Conservation (phyloP, 2,113 vertebrate genomes). For the Ochotona curzoniae region DNA sequence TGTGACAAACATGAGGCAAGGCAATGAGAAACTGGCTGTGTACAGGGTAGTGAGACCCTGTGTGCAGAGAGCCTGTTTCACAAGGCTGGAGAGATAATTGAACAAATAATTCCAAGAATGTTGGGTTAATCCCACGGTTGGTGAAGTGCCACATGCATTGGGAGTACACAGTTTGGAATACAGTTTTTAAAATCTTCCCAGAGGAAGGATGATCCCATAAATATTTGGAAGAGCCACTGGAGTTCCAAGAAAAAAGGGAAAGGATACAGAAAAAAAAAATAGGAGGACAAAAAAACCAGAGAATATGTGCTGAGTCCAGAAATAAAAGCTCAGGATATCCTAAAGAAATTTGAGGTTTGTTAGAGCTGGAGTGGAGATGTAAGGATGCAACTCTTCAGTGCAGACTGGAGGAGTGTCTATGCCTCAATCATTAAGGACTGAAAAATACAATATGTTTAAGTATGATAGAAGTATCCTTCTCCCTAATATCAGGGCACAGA, state of each 20-base stretch:
- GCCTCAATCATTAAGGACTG: not conserved
- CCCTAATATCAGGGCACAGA: not conserved
- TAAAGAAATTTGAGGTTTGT: not conserved
- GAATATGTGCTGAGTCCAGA: not conserved
- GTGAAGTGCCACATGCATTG: not conserved
- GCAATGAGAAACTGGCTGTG: not conserved
- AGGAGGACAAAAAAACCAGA: not conserved
- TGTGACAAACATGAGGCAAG: constrained; percentile 9
- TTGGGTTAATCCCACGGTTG: too few species aligned
- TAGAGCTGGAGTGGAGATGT: not conserved
- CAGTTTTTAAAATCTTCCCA: not conserved
- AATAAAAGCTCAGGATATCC: not conserved
- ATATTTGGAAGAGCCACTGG: not conserved
- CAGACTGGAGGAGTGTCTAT: not conserved
- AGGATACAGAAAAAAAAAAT: not conserved
- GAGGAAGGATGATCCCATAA: not conserved
- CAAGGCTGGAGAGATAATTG: not conserved
- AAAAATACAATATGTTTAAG: not conserved
- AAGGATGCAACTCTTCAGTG: not conserved
- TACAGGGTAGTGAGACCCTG: not conserved
- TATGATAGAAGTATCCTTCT: not conserved
- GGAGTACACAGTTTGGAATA: not conserved
- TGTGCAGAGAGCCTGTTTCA: not conserved
- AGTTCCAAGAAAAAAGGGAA: not conserved
- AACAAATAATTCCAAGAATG: not conserved